Evolutionary conservation across 2,888 invertebrate species (phyloP).

Genomic region (Lagria hirta): DNA sequence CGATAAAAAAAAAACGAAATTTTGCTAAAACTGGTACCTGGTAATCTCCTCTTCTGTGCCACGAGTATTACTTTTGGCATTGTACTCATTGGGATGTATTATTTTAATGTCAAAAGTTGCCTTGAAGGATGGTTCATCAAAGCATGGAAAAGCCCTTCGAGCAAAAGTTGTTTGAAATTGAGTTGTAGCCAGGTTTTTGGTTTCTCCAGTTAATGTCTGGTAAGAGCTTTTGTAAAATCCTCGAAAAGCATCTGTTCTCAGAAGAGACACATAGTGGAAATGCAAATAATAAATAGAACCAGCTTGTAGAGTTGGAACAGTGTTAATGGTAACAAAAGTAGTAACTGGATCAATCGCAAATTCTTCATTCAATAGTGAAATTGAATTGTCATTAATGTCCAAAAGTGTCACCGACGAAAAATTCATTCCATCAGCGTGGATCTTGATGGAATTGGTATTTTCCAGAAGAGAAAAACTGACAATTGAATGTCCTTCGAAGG

Average conservation of each 20-base stretch:
- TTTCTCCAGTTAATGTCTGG: conserved; percentile 32
- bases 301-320: conserved; percentile 10
- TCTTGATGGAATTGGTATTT: conserved; percentile 10
- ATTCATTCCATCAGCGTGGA: conserved; percentile 6
- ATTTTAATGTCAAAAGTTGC: conserved; percentile 58
- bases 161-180: conserved; percentile 68
- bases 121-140: conserved; percentile 69
- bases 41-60: too few species aligned
- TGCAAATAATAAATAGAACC: conserved; percentile 20
- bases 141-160: conserved; percentile 72
- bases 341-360: conserved; percentile 17
- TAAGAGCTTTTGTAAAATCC: conserved; percentile 60
- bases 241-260: conserved; percentile 47
- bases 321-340: conserved; percentile 29
- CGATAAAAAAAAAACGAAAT: too few species aligned
- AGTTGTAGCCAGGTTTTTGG: conserved; percentile 62
- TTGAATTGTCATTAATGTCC: neutral
- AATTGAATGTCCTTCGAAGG: conserved; percentile 1
- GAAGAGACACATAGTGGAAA: conserved; percentile 33
- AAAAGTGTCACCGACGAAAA: neutral
- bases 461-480: neutral
- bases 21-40: too few species aligned
- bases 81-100: neutral
- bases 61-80: neutral
- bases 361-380: neutral